Percentiles rank a stretch among this genome's conserved stretches.
Conservation (phyloP, 2,797 vertebrate species). For the Lepilemur ruficaudatus region DNA sequence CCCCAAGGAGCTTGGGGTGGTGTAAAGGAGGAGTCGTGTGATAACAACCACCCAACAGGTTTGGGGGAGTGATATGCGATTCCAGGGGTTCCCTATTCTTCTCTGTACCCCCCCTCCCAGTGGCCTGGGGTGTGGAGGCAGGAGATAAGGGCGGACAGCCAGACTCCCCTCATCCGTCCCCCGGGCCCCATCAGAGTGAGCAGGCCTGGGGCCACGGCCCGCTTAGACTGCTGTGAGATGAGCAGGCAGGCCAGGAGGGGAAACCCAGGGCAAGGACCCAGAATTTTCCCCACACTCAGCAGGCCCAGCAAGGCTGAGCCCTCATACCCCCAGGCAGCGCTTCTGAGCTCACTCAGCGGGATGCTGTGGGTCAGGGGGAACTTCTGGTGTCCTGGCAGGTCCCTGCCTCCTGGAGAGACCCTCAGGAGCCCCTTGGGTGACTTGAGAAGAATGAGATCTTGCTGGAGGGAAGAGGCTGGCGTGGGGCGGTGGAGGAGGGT, state of each 20-base stretch:
- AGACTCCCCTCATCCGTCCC: neutral
- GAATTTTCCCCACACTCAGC: slow-evolving; percentile 10
- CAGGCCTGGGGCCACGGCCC: neutral
- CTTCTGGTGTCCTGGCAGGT: neutral
- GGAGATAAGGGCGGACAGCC: neutral
- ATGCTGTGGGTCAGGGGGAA: neutral
- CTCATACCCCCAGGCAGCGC: neutral
- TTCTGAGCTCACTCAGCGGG: neutral
- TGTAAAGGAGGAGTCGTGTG: neutral
- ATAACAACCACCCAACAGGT: neutral
- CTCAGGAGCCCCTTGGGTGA: too few relatives aligned
- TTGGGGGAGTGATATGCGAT: accelerated
- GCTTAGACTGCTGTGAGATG: neutral
- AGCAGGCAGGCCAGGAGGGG: neutral
- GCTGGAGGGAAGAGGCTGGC: neutral
- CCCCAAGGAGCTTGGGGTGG: neutral
- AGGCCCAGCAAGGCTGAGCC: neutral
- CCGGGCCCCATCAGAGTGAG: neutral
- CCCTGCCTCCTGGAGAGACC: neutral
- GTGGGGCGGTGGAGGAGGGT: neutral
- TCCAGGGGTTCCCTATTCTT: neutral
- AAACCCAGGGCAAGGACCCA: neutral
- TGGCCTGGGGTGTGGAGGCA: neutral
- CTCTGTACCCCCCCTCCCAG: neutral
- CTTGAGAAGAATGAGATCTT: neutral